Conservation (phyloP, 2,888 invertebrate genomes). For the Alentia gelatinosa region DNA sequence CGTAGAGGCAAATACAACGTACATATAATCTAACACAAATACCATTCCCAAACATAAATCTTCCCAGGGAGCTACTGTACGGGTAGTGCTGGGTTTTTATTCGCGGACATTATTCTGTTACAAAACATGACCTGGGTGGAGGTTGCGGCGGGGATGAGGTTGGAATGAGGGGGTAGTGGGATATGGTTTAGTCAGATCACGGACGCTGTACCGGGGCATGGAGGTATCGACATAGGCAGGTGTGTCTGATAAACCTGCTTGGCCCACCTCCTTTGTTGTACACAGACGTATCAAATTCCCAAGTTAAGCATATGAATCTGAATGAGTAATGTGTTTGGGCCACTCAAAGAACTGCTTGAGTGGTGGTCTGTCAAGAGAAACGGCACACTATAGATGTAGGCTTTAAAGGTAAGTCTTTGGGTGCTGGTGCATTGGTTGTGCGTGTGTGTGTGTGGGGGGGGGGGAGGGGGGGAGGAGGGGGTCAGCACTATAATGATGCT, state of each 20-base stretch:
- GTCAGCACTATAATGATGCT: neutral
- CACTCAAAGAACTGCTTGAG: neutral
- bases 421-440: too few species aligned
- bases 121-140: neutral
- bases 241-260: neutral
- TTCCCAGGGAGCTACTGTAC: neutral
- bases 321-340: slow-evolving; percentile 18
- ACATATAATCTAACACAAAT: neutral
- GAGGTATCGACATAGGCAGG: neutral
- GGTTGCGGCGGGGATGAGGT: neutral
- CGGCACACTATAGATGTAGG: neutral
- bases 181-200: slow-evolving; percentile 10
- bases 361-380: slow-evolving; percentile 14
- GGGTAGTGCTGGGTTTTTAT: neutral
- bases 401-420: neutral
- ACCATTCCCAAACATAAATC: neutral
- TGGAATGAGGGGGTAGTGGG: neutral
- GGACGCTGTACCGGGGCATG: neutral
- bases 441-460: too few species aligned
- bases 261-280: neutral
- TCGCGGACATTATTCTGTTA: neutral
- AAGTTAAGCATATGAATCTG: slow-evolving; percentile 40
- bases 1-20: neutral
- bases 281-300: slow-evolving; percentile 25
- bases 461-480: too few species aligned